Evolutionary conservation across 2,888 invertebrate species (phyloP).

Genomic region (Rhogogaster chlorosoma): DNA sequence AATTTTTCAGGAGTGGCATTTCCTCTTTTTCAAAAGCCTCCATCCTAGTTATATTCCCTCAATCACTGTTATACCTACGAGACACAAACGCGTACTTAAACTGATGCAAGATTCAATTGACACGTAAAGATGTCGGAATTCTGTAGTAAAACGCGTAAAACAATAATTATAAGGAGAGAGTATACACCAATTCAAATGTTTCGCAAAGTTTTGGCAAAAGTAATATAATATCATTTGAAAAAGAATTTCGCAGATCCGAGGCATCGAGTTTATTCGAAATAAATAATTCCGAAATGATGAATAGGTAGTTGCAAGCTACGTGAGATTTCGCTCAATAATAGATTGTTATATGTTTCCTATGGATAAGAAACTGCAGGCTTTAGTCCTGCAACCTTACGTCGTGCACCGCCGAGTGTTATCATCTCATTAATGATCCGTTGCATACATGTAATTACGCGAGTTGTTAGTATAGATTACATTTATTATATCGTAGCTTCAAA

Average conservation of each 20-base stretch:
- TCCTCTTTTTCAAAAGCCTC: neutral
- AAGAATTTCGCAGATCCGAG: neutral
- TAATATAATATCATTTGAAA: neutral
- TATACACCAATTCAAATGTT: neutral
- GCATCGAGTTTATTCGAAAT: neutral
- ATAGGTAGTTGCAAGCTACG: neutral
- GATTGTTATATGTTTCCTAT: neutral
- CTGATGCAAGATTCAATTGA: neutral
- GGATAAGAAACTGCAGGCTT: slow-evolving; percentile 5
- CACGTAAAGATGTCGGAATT: neutral
- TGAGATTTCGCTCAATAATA: neutral
- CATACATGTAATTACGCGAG: slow-evolving; percentile 5
- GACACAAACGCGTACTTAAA: neutral
- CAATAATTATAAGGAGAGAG: too few species aligned
- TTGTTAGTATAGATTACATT: slow-evolving; percentile 21
- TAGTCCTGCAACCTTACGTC: neutral
- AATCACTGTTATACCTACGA: neutral
- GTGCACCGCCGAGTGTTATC: neutral
- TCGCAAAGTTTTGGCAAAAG: neutral
- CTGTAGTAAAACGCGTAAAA: neutral
- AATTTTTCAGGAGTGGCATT: slow-evolving; percentile 16
- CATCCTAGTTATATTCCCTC: neutral
- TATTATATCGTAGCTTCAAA: neutral
- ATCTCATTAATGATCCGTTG: slow-evolving; percentile 38
- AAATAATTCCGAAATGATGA: neutral